Evolutionary conservation across 2,888 invertebrate species (phyloP).

Genomic region (Branchellion lobata): DNA sequence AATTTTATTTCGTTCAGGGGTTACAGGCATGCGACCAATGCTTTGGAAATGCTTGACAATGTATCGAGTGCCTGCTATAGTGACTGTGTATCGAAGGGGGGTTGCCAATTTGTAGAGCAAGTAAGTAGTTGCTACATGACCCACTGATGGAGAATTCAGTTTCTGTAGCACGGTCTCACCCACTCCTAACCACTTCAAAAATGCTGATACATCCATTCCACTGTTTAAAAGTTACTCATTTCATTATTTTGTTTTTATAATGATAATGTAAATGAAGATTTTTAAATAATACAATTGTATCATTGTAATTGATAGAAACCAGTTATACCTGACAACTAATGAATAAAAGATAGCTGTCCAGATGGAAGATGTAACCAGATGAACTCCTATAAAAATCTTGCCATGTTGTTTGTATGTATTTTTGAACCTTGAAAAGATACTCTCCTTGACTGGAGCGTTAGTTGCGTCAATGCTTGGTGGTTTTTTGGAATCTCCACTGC

Average conservation of each 20-base stretch:
- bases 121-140: conserved; percentile 84
- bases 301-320: neutral
- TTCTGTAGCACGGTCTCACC: conserved; percentile 78
- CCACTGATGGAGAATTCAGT: conserved; percentile 76
- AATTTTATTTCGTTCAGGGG: conserved; percentile 65
- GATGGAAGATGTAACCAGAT: conserved; percentile 78
- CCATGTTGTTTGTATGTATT: conserved; percentile 91
- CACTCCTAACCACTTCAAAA: conserved; percentile 76
- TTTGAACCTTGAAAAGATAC: conserved; percentile 80
- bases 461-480: neutral
- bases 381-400: conserved; percentile 92
- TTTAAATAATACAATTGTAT: neutral
- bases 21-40: conserved; percentile 80
- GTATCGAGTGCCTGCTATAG: conserved; percentile 82
- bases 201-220: conserved; percentile 82
- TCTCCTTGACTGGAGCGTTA: conserved; percentile 6
- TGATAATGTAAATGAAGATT: neutral
- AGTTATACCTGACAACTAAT: conserved; percentile 45
- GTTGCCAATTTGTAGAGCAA: conserved; percentile 89
- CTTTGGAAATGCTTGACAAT: conserved; percentile 78
- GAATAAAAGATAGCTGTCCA: conserved; percentile 72
- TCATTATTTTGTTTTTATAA: neutral
- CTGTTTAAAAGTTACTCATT: conserved; percentile 65
- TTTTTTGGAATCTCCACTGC: neutral
- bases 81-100: conserved; percentile 86